Conservation (phyloP, 2,888 invertebrate genomes). For the Hypomecis punctinalis region DNA sequence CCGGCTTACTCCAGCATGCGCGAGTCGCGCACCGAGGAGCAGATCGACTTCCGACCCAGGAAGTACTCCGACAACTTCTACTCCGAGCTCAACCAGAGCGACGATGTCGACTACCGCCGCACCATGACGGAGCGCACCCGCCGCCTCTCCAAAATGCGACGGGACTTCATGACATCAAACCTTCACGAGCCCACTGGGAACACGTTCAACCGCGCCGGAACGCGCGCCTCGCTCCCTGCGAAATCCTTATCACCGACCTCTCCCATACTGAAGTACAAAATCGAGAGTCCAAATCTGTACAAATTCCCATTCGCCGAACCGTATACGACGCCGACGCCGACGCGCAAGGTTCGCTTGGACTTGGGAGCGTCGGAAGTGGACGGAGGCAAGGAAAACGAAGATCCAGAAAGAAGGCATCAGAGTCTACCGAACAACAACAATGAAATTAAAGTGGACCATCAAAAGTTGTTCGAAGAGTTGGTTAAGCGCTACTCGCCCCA, state of each 20-base stretch:
- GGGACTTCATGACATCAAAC: slow-evolving; percentile 77
- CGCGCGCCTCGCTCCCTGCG: slow-evolving; percentile 73
- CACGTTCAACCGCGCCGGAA: slow-evolving; percentile 69
- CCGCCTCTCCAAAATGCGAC: slow-evolving; percentile 73
- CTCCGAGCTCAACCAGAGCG: slow-evolving; percentile 76
- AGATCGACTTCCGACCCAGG: slow-evolving; percentile 72
- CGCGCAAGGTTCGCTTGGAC: slow-evolving; percentile 68
- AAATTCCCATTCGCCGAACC: slow-evolving; percentile 83
- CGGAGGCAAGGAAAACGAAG: slow-evolving; percentile 67
- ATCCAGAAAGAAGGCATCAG: slow-evolving; percentile 64
- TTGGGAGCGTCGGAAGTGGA: slow-evolving; percentile 63
- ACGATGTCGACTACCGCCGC: slow-evolving; percentile 76
- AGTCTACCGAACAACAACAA: slow-evolving; percentile 63
- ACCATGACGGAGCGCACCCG: slow-evolving; percentile 76
- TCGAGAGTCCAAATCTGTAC: slow-evolving; percentile 77
- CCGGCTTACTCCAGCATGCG: slow-evolving; percentile 79
- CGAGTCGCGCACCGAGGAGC: slow-evolving; percentile 72
- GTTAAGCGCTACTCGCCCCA: slow-evolving; percentile 79
- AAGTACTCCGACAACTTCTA: slow-evolving; percentile 81
- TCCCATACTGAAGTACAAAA: slow-evolving; percentile 66
- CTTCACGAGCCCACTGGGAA: slow-evolving; percentile 73
- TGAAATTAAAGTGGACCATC: slow-evolving; percentile 69
- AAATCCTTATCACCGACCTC: slow-evolving; percentile 58
- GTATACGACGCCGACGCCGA: slow-evolving; percentile 76
- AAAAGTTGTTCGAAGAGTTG: slow-evolving; percentile 77